Evolutionary conservation across 2,113 vertebrate genomes (phyloP), one percentile per base, ranked within the genome.

Genomic region (Natator depressus): DNA sequence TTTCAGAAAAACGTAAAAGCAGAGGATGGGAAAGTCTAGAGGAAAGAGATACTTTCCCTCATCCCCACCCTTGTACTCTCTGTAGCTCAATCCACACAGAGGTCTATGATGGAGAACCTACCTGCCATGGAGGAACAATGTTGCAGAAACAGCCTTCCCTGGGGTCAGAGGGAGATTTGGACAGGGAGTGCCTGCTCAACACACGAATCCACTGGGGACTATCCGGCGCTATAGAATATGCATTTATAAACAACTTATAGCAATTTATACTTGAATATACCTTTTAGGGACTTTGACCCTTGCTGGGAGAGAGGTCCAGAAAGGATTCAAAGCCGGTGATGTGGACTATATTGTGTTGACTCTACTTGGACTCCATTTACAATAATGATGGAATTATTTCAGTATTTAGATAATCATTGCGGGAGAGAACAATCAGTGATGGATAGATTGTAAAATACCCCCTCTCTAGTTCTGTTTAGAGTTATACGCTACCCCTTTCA

Each of bases 121-220:
- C 62, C 5, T 24, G 7, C 10, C 81, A 50, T 11, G 27, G 84
- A 54, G 46, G 38, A 82, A 72, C 53, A 62, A 12, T 76, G 22
- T 42, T 24, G 42, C 72, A 76, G 59, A 59, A 4, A 2, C 2
- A 38, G 4, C 78, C 25, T 10, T 79, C 50, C 11, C 69, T 22
- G 42, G 8, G 42, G 12, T 6, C 4, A 78, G 69, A 53, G 46
- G 5, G 38, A 84, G 14, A 25, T 4, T 11, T 88, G 31, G 5
- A 69, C 16, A 25, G 82, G 75, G 9, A 89, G 2, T 7, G 25
- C 17, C 17, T 87, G 82, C 80, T 87, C 53, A 2, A 22, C 24
- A 13, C 11, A 1, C 4, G 10, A 54, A 19, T 3, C n/a, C 5
- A 6, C 10, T n/a, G 20, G 4, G 10, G 20, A 25, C 27, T 84